Base-by-base conservation (phyloP, 2,888 invertebrate genomes). In the Acanthococcus lagerstroemiae region DNA sequence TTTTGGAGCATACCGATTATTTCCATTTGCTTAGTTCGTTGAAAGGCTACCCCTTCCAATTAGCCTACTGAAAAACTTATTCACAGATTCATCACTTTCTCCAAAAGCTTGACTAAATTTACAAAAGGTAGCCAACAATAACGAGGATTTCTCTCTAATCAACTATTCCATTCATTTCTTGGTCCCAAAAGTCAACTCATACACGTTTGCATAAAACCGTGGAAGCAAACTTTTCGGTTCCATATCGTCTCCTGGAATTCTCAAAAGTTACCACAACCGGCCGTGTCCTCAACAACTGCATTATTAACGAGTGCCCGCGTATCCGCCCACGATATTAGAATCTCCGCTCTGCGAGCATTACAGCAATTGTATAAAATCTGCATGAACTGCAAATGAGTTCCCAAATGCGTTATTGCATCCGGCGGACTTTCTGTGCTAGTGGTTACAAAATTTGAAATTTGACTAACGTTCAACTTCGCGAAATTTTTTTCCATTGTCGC, bases 291-390 rank as follows among this genome's bases (percentile, higher is more conserved):
- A 3, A 54, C 30, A 2, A 63, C 44, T 6, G 22, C 63, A 25
- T 63, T 63, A 30, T 44, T 52, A 2, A 63, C n/a, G 12, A 15
- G 4, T 5, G 30, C 37, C 9, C 17, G 19, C 15, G 54, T 52
- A 15, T 50, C 24, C n/a, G 24, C 24, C 63, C 63, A 63, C 21
- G 63, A 63, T 27, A 63, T 63, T 3, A 63, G 17, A 12, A 63
- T 21, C 5, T 27, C 24, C 17, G 21, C 24, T 9, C 21, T 27
- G 26, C 44, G 30, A 9, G 44, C 15, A 44, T 22, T n/a, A 21
- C 63, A 63, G 37, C 63, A 63, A n/a, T 52, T 24, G 44, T 63
- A 63, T 7, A 63, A 44, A 37, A 63, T 54, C 21, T 63, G 63
- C 37, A 63, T 44, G 54, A 63, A 63, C 44, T 52, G 54, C 25